Percentiles rank a stretch among this genome's conserved stretches.
Evolutionary conservation across 2,797 vertebrate species (phyloP).

Genomic region (Melanotaenia boesemani): DNA sequence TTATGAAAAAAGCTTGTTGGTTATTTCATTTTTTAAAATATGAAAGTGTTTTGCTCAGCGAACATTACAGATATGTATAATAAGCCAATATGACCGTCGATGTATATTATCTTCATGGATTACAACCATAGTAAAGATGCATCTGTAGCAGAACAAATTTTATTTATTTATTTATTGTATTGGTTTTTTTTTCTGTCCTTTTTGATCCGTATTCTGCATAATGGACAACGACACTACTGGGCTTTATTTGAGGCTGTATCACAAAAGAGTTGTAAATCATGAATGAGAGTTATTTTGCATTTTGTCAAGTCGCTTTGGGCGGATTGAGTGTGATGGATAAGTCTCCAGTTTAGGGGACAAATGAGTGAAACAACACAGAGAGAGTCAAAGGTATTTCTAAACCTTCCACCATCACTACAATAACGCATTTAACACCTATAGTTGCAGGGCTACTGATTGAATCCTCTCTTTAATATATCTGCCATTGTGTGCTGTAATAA

Average conservation of each 20-base stretch:
- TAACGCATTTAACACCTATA: conserved; percentile 10
- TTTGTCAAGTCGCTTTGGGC: conserved; percentile 63
- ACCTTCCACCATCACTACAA: conserved; percentile 4
- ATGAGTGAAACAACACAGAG: conserved; percentile 53
- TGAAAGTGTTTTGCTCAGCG: neutral
- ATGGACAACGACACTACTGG: conserved; percentile 34
- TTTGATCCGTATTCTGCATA: conserved; percentile 24
- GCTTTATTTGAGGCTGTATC: conserved; percentile 60
- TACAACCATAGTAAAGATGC: neutral
- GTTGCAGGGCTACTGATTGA: neutral
- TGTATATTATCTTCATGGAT: neutral
- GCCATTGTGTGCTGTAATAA: conserved; percentile 35
- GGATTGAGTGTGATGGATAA: conserved; percentile 68
- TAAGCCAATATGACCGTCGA: neutral
- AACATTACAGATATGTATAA: neutral
- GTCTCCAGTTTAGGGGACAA: conserved; percentile 50
- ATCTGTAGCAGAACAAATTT: neutral
- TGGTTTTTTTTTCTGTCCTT: conserved; percentile 8
- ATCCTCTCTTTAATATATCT: conserved; percentile 6
- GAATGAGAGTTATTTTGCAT: conserved; percentile 63
- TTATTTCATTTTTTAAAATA: neutral
- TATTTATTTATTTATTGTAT: too few relatives aligned
- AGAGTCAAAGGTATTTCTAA: conserved; percentile 36
- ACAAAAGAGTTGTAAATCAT: conserved; percentile 71
- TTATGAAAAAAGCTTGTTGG: neutral